phyloP scores from a whole-genome alignment of 1,140 invertebrate genomes.

The Nymphalis io region DNA sequence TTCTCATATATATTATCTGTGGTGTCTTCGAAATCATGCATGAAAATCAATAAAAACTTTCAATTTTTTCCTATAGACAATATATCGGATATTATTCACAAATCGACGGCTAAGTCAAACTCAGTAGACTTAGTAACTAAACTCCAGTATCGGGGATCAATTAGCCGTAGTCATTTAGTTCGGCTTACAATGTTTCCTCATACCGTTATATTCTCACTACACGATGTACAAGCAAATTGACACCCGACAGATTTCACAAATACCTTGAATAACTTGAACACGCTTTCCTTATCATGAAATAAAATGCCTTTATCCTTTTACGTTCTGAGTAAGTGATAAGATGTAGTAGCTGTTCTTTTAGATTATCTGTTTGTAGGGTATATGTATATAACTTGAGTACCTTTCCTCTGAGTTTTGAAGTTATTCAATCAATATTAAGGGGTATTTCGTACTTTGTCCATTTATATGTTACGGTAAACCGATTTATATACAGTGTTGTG shows the following conservation, averaged over 20 bases:
- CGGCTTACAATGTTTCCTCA: constrained; percentile 51
- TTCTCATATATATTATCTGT: too few relatives aligned
- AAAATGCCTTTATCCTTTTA: neutral
- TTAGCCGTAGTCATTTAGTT: constrained; percentile 32
- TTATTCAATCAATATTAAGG: too few relatives aligned
- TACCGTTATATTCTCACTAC: constrained; percentile 45
- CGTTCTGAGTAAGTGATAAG: neutral
- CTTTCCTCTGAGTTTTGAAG: too few relatives aligned
- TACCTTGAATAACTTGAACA: constrained; percentile 38
- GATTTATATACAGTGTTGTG: too few relatives aligned
- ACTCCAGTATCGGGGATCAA: constrained; percentile 37
- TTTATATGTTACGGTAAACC: too few relatives aligned
- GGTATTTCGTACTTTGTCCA: too few relatives aligned
- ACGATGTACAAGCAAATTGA: constrained; percentile 39
- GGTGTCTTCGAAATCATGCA: too few relatives aligned
- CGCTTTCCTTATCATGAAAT: constrained; percentile 26
- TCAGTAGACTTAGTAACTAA: constrained; percentile 31
- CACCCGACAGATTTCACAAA: constrained; percentile 46
- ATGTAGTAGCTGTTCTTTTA: neutral
- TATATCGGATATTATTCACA: too few relatives aligned
- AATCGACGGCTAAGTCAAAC: neutral
- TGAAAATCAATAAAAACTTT: too few relatives aligned
- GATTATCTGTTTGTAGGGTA: too few relatives aligned
- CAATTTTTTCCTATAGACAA: too few relatives aligned
- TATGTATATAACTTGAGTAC: too few relatives aligned